Evolutionary conservation across 2,797 vertebrate genomes (phyloP), one percentile per base, ranked within the genome.

Genomic region (Malurus splendens): DNA sequence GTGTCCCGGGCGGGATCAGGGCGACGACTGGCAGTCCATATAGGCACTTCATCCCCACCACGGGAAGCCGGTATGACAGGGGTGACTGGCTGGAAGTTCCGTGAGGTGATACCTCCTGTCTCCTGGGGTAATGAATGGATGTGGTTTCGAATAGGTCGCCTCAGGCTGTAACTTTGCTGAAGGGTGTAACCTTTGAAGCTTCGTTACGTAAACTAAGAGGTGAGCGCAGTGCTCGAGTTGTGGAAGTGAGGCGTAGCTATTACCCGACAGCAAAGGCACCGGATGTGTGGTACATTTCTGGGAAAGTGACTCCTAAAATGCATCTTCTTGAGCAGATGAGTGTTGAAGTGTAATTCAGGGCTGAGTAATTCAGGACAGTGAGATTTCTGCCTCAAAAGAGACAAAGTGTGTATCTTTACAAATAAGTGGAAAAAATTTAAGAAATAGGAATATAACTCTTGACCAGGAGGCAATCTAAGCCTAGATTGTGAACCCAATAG

Each of bases 61-160:
- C 9, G 8, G 39, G 1, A 54, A n/a, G 27, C 13, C 22, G 0
- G 38, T 5, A 0, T 8, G 6, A 2, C 19, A 3, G 19, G 9
- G 19, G 18, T 18, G 38, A 3, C 18, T 4, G 59, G 19, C 28
- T 16, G 50, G 4, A 19, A 23, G 55, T 14, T 17, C 7, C 2
- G 2, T 14, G 75, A 27, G 59, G 14, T 5, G 17, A 0, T 18
- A 0, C 18, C 33, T 47, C 8, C 36, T 16, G 9, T 22, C 3
- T 52, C 18, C 27, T 14, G 42, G 3, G 4, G 44, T 14, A 17
- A 13, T 30, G 8, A 11, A 2, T 33, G 4, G 1, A 13, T 20
- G 38, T 7, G 20, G 10, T 13, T 71, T 12, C 3, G 13, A 61
- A 14, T 2, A 10, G 8, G 3, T 75, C 3, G 62, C 78, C 59